phyloP scores from a whole-genome alignment of 2,888 invertebrate species.

The Notodonta dromedarius region DNA sequence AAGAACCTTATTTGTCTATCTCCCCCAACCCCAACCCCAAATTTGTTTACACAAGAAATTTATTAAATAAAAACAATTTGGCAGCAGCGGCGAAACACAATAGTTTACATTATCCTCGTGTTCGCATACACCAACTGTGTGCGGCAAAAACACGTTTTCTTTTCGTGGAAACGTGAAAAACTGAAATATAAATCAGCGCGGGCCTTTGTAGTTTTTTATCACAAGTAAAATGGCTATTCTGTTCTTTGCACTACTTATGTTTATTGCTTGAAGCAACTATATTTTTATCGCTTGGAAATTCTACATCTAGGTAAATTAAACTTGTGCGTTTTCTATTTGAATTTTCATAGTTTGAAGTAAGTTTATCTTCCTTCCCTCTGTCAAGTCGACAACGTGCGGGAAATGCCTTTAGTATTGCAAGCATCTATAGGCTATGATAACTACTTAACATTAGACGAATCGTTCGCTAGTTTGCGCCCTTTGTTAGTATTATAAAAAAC shows the following conservation, averaged over 20 bases:
- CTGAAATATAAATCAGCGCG: not conserved
- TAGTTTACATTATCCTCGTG: constrained; percentile 1
- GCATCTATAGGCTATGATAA: too few species aligned
- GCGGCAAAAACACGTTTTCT: not conserved
- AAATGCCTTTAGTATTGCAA: too few species aligned
- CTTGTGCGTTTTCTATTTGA: too few species aligned
- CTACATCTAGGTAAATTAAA: too few species aligned
- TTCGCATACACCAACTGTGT: not conserved
- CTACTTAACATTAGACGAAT: too few species aligned
- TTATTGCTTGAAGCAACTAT: not conserved
- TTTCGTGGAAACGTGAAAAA: not conserved
- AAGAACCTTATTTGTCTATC: not conserved
- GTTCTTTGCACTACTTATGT: not conserved
- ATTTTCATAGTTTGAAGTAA: too few species aligned
- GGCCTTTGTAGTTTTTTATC: not conserved
- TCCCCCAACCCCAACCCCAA: not conserved
- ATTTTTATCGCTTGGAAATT: too few species aligned
- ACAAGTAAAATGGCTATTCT: not conserved
- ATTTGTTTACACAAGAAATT: not conserved
- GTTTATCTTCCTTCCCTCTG: too few species aligned
- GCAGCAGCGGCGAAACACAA: not conserved
- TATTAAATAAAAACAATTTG: constrained; percentile 1
- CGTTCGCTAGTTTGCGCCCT: too few species aligned
- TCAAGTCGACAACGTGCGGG: too few species aligned
- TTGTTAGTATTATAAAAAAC: too few species aligned